Percentiles rank a stretch among this genome's conserved stretches.
These are phyloP conservation scores for Drosophila baimaii DNA, from an alignment of 1,140 invertebrate genomes.

Conservation along the genomic window DNA sequence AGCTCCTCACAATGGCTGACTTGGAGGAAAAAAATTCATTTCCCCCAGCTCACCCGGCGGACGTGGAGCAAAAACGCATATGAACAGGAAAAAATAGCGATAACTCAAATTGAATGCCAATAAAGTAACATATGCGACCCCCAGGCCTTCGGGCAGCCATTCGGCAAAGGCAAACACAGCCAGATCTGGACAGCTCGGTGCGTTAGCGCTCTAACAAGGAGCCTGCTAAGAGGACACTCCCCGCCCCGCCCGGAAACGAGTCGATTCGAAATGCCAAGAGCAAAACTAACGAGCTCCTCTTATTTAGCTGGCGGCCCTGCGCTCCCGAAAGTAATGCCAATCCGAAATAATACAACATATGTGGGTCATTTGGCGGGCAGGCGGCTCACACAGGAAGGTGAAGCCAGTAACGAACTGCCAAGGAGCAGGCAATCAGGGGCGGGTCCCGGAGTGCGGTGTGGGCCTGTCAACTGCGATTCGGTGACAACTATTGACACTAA, in stretches of 20 bases:
- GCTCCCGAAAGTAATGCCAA: conserved; percentile 65
- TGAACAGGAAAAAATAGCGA: conserved; percentile 80
- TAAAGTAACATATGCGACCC: conserved; percentile 78
- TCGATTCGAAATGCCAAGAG: conserved; percentile 64
- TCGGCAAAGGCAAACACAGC: conserved; percentile 37
- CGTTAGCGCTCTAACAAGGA: conserved; percentile 67
- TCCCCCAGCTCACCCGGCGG: conserved; percentile 27
- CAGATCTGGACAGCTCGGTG: conserved; percentile 34
- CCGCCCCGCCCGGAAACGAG: conserved; percentile 39
- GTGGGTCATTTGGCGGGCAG: conserved; percentile 13
- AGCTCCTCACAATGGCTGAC: conserved; percentile 44
- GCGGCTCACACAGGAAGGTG: conserved; percentile 23
- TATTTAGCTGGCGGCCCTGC: conserved; percentile 61
- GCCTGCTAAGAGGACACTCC: conserved; percentile 60
- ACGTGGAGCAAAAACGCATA: conserved; percentile 57
- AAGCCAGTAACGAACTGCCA: conserved; percentile 66
- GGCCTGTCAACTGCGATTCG: conserved; percentile 66
- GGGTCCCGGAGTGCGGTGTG: neutral
- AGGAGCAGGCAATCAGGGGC: conserved; percentile 11
- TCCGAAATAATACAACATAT: conserved; percentile 75
- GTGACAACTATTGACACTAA: conserved; percentile 77
- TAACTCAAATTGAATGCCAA: conserved; percentile 81
- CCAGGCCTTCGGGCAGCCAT: conserved; percentile 23
- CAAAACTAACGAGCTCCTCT: conserved; percentile 75
- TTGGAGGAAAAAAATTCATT: conserved; percentile 66